Percentiles rank a stretch among this genome's conserved stretches.
These are phyloP conservation scores for Zelostemma sp. DNA, from an alignment of 1,140 invertebrate species.

Conservation along the genomic window DNA sequence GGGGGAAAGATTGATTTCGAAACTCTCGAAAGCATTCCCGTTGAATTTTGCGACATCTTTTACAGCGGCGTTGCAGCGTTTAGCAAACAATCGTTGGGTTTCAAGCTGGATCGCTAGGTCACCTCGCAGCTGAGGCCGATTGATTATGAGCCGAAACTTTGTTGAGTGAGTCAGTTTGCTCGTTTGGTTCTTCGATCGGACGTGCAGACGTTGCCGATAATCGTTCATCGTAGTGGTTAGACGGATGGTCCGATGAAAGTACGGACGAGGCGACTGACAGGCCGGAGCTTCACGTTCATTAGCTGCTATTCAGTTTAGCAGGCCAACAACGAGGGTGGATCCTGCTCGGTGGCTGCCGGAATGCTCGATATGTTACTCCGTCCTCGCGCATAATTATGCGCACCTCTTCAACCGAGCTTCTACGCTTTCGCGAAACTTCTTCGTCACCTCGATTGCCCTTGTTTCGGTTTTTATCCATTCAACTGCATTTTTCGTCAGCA, in stretches of 20 bases:
- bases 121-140: background rate
- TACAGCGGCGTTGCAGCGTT: no score
- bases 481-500: no score
- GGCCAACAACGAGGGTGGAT: conserved; percentile 66
- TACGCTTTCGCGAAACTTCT: conserved; percentile 19
- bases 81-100: no score
- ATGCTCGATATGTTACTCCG: conserved; percentile 63
- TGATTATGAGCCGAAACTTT: conserved; percentile 8
- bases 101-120: no score
- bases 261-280: conserved; percentile 51
- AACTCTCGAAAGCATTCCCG: no score
- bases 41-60: no score
- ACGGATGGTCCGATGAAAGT: conserved; percentile 47
- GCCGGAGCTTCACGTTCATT: conserved; percentile 65
- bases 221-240: conserved; percentile 43
- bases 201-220: conserved; percentile 39
- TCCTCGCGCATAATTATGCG: conserved; percentile 63
- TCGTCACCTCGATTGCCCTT: conserved; percentile 18
- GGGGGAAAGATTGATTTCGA: no score
- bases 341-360: conserved; percentile 63
- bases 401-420: conserved; percentile 55
- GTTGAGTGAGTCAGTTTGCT: background rate
- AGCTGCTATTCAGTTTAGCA: conserved; percentile 68
- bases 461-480: no score
- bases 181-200: background rate